These are phyloP conservation scores for Cynocephalus volans DNA, from an alignment of 2,113 vertebrate species.

Conservation along the genomic window DNA sequence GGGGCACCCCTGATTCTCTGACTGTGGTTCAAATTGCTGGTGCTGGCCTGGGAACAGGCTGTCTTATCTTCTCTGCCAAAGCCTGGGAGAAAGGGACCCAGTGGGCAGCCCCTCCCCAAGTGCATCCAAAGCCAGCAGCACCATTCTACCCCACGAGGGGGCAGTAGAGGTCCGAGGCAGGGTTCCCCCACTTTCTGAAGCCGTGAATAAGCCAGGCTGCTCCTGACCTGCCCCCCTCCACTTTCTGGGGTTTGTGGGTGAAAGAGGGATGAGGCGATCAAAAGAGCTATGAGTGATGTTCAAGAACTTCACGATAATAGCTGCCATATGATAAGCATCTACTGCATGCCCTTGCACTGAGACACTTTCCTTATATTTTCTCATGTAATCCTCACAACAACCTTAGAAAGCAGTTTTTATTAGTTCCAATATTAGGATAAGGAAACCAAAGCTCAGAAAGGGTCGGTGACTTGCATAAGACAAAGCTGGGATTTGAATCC, in stretches of 20 bases:
- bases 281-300: not conserved
- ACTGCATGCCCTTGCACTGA: not conserved
- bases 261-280: not conserved
- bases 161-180: constrained; percentile 33
- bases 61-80: not conserved
- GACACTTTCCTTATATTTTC: not conserved
- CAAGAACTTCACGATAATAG: not conserved
- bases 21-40: not conserved
- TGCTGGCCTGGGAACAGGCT: not conserved
- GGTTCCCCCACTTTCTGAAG: not conserved
- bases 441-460: constrained; percentile 1
- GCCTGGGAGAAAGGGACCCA: not conserved
- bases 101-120: not conserved
- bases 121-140: not conserved
- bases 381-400: not conserved
- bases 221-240: not conserved
- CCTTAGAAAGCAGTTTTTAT: not conserved
- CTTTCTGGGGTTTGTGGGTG: not conserved
- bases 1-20: not conserved
- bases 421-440: not conserved
- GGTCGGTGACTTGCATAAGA: not conserved
- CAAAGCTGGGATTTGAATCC: not conserved
- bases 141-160: constrained; percentile 51
- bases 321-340: not conserved
- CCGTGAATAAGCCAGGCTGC: no score